These are phyloP conservation scores for Pavo muticus DNA, from an alignment of 2,113 vertebrate species.

Conservation along the genomic window DNA sequence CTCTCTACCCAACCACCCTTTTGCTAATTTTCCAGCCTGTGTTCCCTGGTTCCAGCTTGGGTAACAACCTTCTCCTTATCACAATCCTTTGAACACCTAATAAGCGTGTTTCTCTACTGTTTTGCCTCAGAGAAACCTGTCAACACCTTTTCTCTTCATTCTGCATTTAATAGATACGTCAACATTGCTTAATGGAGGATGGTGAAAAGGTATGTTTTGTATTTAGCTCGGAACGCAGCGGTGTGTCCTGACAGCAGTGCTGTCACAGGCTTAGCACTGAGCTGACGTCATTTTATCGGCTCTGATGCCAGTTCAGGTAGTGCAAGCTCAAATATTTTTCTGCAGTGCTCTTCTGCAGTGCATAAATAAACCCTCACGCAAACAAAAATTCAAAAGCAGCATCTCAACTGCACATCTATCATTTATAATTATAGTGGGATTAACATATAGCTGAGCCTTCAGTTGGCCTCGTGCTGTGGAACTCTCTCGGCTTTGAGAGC, in stretches of 20 bases:
- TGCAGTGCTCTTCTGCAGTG: constrained; percentile 4
- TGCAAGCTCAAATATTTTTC: neutral
- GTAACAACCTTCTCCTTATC: neutral
- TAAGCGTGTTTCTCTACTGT: neutral
- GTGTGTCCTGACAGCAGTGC: neutral
- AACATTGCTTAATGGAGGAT: constrained; percentile 30
- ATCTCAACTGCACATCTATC: constrained; percentile 14
- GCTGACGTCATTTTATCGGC: neutral
- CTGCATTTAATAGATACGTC: constrained; percentile 32
- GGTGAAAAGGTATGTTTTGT: constrained; percentile 28
- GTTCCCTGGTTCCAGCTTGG: neutral
- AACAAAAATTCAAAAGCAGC: constrained; percentile 16
- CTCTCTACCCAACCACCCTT: neutral
- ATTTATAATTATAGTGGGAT: constrained; percentile 46
- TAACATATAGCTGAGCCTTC: constrained; percentile 47
- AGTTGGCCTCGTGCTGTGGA: neutral
- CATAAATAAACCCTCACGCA: neutral
- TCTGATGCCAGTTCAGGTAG: neutral
- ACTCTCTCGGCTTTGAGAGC: neutral
- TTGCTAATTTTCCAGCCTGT: neutral
- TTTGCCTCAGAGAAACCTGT: constrained; percentile 22
- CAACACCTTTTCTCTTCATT: constrained; percentile 39
- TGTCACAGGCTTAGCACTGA: fast-evolving
- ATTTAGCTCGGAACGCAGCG: neutral
- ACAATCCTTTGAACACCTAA: neutral